Base-by-base conservation (phyloP, 2,888 invertebrate species). In the Apotomis capreana region DNA sequence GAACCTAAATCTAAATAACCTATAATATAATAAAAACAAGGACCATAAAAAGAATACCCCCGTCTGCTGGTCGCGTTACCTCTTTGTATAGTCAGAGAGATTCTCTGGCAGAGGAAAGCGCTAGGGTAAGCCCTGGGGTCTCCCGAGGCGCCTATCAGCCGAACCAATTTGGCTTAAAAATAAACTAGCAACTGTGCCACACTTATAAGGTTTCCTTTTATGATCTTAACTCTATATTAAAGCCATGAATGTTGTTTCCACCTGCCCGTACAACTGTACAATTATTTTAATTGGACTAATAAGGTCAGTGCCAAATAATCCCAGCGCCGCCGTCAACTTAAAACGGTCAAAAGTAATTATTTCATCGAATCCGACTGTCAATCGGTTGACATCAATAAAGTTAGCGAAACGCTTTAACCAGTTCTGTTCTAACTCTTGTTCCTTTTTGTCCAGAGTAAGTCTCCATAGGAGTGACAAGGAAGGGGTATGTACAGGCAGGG, bases 371-470 rank as follows among this genome's bases (percentile, higher is more conserved):
- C 71, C 67, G 49, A 46, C 68, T 51, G 71, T 71, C 67, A 68
- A 71, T 71, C 60, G 59, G 10, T 36, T 67, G 71, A 67, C 71
- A 71, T 71, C 71, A 57, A 71, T 71, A 71, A 67, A 44, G 55
- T 68, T 62, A 67, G 61, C 65, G 55, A 67, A 71, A 36, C 55
- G 63, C 62, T 44, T 49, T 9, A 26, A n/a, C 37, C 26, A 59
- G 37, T 52, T 44, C 59, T 37, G 59, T 65, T 54, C n/a, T 26
- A 49, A 49, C 0, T 70, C 52, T 64, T 44, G 60, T 71, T 67
- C 12, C 61, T 62, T 62, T 68, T 40, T 3, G 3, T 36, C 71
- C 9, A 15, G 26, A 0, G 13, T 8, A 12, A 44, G 44, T 44
- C 9, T 0, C 4, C 49, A 51, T n/a, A 26, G 57, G 57, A 68